Percentiles rank a stretch among this genome's conserved stretches.
Conservation (phyloP, 2,113 vertebrate species). For the Haemorhous mexicanus region DNA sequence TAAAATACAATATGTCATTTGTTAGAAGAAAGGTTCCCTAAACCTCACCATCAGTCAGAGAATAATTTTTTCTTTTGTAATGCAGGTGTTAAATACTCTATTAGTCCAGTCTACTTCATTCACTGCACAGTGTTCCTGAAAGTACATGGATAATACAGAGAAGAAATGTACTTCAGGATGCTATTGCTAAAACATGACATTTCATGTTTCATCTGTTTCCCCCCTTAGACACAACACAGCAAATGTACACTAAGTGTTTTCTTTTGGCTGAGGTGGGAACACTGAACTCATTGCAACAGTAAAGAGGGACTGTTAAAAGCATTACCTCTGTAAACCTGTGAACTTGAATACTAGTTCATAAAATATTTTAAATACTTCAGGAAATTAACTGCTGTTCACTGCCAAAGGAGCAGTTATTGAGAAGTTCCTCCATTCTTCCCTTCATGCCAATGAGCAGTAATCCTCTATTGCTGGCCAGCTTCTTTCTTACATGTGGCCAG, state of each 20-base stretch:
- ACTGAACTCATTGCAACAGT: neutral
- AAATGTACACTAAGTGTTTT: neutral
- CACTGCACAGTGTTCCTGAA: neutral
- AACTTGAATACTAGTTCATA: neutral
- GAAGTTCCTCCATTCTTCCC: neutral
- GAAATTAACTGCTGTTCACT: neutral
- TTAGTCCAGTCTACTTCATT: neutral
- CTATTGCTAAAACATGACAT: neutral
- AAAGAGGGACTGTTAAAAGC: neutral
- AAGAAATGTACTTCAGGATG: neutral
- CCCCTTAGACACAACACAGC: neutral
- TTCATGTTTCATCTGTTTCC: neutral
- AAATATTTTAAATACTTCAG: neutral
- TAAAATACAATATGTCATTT: neutral
- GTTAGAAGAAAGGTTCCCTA: neutral
- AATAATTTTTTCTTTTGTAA: neutral
- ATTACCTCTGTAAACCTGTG: neutral
- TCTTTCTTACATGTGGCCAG: accelerated
- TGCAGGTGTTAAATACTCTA: neutral
- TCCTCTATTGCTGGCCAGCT: neutral
- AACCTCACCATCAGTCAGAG: neutral
- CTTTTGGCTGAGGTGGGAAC: neutral
- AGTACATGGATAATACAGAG: neutral
- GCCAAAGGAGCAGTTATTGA: neutral
- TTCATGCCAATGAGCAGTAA: neutral